Evolutionary conservation across 1,140 invertebrate genomes (phyloP).

Genomic region (Hyposmocoma kahamanoa): DNA sequence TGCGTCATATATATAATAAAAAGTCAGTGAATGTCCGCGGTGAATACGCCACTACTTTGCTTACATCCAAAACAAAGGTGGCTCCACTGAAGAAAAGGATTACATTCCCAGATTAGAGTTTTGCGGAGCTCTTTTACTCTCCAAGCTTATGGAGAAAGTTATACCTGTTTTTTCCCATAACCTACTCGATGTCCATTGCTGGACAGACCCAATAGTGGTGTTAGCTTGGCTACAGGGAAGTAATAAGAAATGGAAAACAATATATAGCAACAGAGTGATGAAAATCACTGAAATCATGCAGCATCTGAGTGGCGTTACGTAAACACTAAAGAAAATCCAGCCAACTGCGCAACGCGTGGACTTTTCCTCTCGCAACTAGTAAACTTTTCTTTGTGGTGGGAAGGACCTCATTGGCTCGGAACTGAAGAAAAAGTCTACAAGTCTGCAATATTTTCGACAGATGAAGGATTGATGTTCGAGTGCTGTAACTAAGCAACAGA

Average conservation of each 20-base stretch:
- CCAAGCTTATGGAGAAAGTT: constrained; percentile 26
- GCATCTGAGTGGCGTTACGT: constrained; percentile 9
- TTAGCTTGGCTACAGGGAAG: constrained; percentile 34
- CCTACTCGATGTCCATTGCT: constrained; percentile 21
- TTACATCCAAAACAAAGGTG: constrained; percentile 2
- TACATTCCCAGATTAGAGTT: constrained; percentile 63
- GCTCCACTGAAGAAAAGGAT: not conserved
- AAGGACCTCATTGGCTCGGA: constrained; percentile 26
- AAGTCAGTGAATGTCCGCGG: not conserved
- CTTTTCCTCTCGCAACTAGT: constrained; percentile 17
- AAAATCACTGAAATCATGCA: constrained; percentile 2
- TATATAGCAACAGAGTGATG: constrained; percentile 5
- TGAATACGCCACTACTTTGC: not conserved
- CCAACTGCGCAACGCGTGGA: constrained; percentile 55
- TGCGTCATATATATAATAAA: constrained; percentile 15
- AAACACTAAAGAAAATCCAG: constrained; percentile 42
- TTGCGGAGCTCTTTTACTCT: constrained; percentile 44
- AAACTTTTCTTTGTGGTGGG: constrained; percentile 39
- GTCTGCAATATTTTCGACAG: not conserved
- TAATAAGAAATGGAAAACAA: constrained; percentile 7
- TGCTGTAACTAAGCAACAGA: not conserved
- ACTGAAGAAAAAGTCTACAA: not conserved
- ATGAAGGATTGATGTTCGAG: not conserved
- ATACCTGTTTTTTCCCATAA: not conserved
- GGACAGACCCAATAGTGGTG: constrained; percentile 46